phyloP scores from a whole-genome alignment of 2,888 invertebrate species.

The Odiellus spinosus region DNA sequence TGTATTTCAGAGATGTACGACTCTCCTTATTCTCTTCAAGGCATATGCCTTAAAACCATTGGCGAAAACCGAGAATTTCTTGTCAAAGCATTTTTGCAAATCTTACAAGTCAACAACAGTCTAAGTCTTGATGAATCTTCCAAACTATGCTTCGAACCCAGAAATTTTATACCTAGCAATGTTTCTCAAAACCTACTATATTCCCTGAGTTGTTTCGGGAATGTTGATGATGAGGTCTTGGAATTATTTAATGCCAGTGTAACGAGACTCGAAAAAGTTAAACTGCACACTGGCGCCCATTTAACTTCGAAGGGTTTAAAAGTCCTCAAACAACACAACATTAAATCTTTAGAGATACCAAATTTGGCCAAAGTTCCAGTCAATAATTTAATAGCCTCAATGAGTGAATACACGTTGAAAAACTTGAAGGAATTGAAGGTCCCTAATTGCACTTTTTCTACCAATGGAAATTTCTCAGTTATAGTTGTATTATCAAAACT shows the following conservation, averaged over 20 bases:
- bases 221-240: slow-evolving; percentile 43
- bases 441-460: slow-evolving; percentile 43
- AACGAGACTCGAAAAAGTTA: slow-evolving; percentile 42
- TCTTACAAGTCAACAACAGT: no score
- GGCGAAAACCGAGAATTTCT: slow-evolving; percentile 3
- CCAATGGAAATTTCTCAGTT: slow-evolving; percentile 41
- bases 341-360: slow-evolving; percentile 43
- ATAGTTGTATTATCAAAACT: slow-evolving; percentile 44
- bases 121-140: not conserved
- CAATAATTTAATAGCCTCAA: slow-evolving; percentile 45
- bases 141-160: slow-evolving; percentile 7
- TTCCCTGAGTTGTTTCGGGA: slow-evolving; percentile 40
- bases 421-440: slow-evolving; percentile 45
- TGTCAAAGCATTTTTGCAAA: no score
- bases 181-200: slow-evolving; percentile 41
- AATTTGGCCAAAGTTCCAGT: slow-evolving; percentile 40
- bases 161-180: slow-evolving; percentile 5
- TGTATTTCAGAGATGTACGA: slow-evolving; percentile 3
- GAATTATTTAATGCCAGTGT: slow-evolving; percentile 43
- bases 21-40: slow-evolving; percentile 9
- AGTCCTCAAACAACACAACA: slow-evolving; percentile 44
- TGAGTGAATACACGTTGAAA: slow-evolving; percentile 46
- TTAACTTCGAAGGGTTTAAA: slow-evolving; percentile 42
- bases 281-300: slow-evolving; percentile 41
- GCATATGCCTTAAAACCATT: slow-evolving; percentile 11